phyloP scores from a whole-genome alignment of 2,113 vertebrate genomes.

The Cyprinodon brontotheroides region DNA sequence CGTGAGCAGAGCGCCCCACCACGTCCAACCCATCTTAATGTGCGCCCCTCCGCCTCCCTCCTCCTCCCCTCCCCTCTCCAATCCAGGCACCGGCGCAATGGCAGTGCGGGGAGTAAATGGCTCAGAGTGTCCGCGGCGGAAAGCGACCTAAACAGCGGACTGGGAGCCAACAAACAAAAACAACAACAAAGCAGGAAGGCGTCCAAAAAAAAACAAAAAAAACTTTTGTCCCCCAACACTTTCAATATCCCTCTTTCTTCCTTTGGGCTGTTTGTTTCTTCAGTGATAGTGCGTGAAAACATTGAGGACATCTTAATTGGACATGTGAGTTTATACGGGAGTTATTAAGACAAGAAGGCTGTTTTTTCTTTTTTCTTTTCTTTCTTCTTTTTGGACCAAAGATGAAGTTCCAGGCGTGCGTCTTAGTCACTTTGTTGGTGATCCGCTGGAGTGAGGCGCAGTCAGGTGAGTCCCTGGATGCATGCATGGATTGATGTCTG shows the following conservation, averaged over 20 bases:
- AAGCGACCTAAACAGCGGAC: slow-evolving; percentile 60
- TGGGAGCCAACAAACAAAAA: slow-evolving; percentile 57
- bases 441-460: slow-evolving; percentile 68
- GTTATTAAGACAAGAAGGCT: slow-evolving; percentile 53
- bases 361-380: not conserved
- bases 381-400: slow-evolving; percentile 17
- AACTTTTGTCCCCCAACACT: not conserved
- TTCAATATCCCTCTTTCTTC: not conserved
- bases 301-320: slow-evolving; percentile 70
- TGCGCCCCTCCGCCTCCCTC: not conserved
- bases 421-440: slow-evolving; percentile 68
- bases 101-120: slow-evolving; percentile 65
- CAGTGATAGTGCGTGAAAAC: slow-evolving; percentile 3
- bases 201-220: slow-evolving; percentile 44
- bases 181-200: slow-evolving; percentile 23
- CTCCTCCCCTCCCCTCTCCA: not conserved
- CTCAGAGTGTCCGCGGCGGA: slow-evolving; percentile 57
- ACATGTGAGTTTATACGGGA: slow-evolving; percentile 77
- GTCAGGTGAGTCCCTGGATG: slow-evolving; percentile 74
- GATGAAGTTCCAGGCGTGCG: slow-evolving; percentile 75
- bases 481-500: not conserved
- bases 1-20: slow-evolving; percentile 23
- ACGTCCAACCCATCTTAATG: not conserved
- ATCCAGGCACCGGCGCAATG: slow-evolving; percentile 48
- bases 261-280: not conserved